Evolutionary conservation across 2,888 invertebrate species (phyloP).

Genomic region (Melanargia galathea): DNA sequence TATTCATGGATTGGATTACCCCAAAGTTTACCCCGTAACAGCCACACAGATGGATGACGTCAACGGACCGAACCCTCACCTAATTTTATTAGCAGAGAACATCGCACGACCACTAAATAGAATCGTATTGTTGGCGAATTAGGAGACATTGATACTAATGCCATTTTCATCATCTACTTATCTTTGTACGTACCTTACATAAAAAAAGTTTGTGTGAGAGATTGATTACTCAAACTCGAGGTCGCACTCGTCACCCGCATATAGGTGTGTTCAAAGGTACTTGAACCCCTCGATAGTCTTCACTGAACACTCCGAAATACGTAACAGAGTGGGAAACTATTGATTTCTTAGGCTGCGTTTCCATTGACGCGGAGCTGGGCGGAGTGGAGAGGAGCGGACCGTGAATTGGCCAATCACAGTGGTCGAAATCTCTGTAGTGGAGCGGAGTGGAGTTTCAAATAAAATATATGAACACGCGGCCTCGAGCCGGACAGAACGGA

Average conservation of each 20-base stretch:
- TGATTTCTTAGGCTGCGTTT: not conserved
- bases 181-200: not conserved
- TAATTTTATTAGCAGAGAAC: slow-evolving; percentile 55
- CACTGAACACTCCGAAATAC: not conserved
- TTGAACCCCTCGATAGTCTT: not conserved
- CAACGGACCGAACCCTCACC: slow-evolving; percentile 54
- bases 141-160: slow-evolving; percentile 1
- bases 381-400: too few relatives aligned
- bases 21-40: not conserved
- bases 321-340: not conserved
- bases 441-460: too few relatives aligned
- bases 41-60: slow-evolving; percentile 49
- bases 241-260: slow-evolving; percentile 5
- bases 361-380: too few relatives aligned
- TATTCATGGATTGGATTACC: too few relatives aligned
- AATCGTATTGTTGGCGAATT: slow-evolving; percentile 4
- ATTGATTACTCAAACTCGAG: not conserved
- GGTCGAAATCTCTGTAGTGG: too few relatives aligned
- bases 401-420: too few relatives aligned
- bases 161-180: not conserved
- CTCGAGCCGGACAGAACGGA: too few relatives aligned
- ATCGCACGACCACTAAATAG: slow-evolving; percentile 13
- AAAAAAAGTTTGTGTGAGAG: not conserved
- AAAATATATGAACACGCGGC: too few relatives aligned
- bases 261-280: not conserved